phyloP scores from a whole-genome alignment of 2,888 invertebrate genomes.

The Disparrhopalites patrizii region DNA sequence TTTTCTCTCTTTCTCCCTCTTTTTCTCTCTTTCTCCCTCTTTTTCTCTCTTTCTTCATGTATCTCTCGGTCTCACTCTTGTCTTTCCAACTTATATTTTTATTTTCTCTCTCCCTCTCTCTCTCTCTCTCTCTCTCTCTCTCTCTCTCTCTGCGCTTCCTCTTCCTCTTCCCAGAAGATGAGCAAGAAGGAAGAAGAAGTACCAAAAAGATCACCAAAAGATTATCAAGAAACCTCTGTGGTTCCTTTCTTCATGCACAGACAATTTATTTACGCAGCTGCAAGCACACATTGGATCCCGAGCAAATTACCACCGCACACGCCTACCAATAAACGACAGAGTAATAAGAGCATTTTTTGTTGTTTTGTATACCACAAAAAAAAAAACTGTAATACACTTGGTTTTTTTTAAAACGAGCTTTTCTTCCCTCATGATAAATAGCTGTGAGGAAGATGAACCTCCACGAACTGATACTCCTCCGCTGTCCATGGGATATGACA shows the following conservation, averaged over 20 bases:
- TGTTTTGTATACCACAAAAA: too few relatives aligned
- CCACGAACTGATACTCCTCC: too few relatives aligned
- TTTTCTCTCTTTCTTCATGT: neutral
- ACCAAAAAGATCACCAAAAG: neutral
- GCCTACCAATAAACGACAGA: neutral
- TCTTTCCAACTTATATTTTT: too few relatives aligned
- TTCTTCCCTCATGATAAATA: too few relatives aligned
- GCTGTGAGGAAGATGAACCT: too few relatives aligned
- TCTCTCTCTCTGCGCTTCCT: neutral
- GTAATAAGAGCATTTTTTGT: conserved; percentile 8
- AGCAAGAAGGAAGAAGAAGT: neutral
- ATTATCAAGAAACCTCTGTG: too few relatives aligned
- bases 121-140: neutral
- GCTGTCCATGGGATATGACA: too few relatives aligned
- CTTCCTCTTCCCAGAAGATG: neutral
- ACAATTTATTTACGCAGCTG: conserved; percentile 11
- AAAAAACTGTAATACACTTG: too few relatives aligned
- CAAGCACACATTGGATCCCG: neutral
- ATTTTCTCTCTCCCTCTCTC: neutral
- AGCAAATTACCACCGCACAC: conserved; percentile 1
- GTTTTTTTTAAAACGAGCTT: too few relatives aligned
- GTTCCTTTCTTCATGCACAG: too few relatives aligned
- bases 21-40: neutral
- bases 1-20: neutral
- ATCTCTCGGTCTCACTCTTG: neutral